Conservation (phyloP, 2,113 vertebrate species). For the Ovis canadensis region DNA sequence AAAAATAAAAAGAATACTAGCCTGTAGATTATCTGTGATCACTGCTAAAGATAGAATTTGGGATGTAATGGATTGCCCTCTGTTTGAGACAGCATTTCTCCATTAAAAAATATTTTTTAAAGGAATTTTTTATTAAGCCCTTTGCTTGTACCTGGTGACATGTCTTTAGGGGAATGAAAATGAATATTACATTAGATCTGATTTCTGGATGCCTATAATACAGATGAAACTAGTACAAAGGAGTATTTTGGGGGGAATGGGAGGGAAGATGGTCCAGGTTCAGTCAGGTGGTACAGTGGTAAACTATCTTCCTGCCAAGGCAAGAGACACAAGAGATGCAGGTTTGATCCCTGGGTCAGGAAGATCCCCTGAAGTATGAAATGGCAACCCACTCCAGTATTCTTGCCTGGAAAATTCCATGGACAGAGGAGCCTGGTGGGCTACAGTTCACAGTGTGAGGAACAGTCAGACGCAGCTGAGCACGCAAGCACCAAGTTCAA, state of each 20-base stretch:
- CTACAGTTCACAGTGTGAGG: background rate
- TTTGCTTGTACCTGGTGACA: background rate
- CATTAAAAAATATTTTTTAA: background rate
- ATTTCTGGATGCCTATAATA: background rate
- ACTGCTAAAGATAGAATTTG: background rate
- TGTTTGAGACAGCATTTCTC: background rate
- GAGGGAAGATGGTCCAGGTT: background rate
- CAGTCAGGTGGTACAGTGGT: background rate
- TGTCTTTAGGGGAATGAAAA: background rate
- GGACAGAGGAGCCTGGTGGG: background rate
- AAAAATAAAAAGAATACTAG: background rate
- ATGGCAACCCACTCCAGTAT: background rate
- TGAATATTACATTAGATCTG: background rate
- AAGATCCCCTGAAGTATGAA: background rate
- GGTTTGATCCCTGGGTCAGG: background rate
- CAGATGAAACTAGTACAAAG: background rate
- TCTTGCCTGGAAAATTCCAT: background rate
- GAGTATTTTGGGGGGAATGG: background rate
- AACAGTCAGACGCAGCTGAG: background rate
- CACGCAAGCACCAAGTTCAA: background rate
- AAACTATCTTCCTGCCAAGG: background rate
- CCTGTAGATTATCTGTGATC: background rate
- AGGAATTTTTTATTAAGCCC: background rate
- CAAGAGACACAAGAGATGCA: background rate
- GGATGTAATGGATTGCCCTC: background rate